Base-by-base conservation (phyloP, 2,113 vertebrate species). In the Colistium nudipinnis region DNA sequence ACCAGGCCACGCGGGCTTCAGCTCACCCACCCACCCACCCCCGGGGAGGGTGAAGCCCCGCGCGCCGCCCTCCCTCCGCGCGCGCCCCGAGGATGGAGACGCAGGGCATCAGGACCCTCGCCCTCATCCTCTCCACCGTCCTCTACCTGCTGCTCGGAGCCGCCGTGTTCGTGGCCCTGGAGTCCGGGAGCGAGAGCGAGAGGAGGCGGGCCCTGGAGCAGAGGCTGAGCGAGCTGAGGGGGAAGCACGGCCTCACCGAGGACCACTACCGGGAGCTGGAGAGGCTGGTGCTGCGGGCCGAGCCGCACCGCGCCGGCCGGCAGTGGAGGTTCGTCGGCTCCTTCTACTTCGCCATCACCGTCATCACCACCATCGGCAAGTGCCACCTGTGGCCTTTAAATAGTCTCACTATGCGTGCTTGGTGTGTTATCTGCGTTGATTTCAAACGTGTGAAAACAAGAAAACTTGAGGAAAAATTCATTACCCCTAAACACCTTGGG, bases 341-440 rank as follows among this genome's bases (percentile, higher is more conserved):
- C 52, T 96, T 98, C 85, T 97, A 96, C 74, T 97, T 97, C 78
- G 95, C 95, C 89, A 95, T 97, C 92, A 96, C 95, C 0, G 95
- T 96, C 57, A 94, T 97, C 92, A 96, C 95, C 56, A 96, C 96
- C 25, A 95, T 96, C 76, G 95, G 95, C 92, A 90, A 95, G 95
- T 84, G 62, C 19, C 19, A 20, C 43, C 14, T 2, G 13, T 4
- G 10, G 9, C 9, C 2, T 3, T 22, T 17, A 39, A 19, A 3
- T 24, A 28, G 4, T 16, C 2, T 10, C 12, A 36, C 35, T 19
- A 33, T 1, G 33, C 6, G n/a, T 11, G 47, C 7, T 57, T 27
- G 19, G n/a, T n/a, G n/a, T n/a, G n/a, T n/a, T n/a, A n/a, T n/a
- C n/a, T n/a, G n/a, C n/a, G n/a, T n/a, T n/a, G n/a, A n/a, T n/a